phyloP scores from a whole-genome alignment of 2,888 invertebrate genomes.

The Agriopis marginaria region DNA sequence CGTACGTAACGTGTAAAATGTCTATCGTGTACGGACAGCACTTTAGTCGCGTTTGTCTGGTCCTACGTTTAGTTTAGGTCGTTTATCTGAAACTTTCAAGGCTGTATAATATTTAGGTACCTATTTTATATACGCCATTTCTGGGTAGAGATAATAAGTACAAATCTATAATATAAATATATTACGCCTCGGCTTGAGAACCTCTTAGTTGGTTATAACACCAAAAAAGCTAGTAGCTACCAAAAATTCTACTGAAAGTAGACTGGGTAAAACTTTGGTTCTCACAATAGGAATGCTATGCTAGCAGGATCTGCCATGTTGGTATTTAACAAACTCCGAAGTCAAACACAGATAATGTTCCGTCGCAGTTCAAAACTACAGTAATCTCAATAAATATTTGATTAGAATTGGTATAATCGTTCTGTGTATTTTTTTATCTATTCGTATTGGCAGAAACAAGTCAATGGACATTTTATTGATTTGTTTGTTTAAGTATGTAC shows the following conservation, averaged over 20 bases:
- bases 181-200: too few species aligned
- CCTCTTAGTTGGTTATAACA: too few species aligned
- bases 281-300: constrained; percentile 51
- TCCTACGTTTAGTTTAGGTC: too few species aligned
- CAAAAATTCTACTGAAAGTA: background rate
- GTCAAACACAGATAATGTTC: constrained; percentile 45
- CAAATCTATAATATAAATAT: too few species aligned
- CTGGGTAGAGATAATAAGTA: too few species aligned
- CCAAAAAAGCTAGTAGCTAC: background rate
- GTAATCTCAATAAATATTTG: constrained; percentile 34
- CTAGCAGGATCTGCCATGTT: constrained; percentile 70
- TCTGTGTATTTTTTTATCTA: background rate
- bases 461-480: constrained; percentile 17
- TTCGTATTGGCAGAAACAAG: background rate
- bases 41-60: too few species aligned
- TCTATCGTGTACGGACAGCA: too few species aligned
- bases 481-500: too few species aligned
- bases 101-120: too few species aligned
- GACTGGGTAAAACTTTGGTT: background rate
- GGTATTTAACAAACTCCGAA: constrained; percentile 52
- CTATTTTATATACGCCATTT: too few species aligned
- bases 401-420: constrained; percentile 1
- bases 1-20: too few species aligned
- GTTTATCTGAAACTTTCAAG: too few species aligned
- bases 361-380: constrained; percentile 30